Conservation (phyloP, 2,888 invertebrate genomes). For the Rambutsinella grinnellia region DNA sequence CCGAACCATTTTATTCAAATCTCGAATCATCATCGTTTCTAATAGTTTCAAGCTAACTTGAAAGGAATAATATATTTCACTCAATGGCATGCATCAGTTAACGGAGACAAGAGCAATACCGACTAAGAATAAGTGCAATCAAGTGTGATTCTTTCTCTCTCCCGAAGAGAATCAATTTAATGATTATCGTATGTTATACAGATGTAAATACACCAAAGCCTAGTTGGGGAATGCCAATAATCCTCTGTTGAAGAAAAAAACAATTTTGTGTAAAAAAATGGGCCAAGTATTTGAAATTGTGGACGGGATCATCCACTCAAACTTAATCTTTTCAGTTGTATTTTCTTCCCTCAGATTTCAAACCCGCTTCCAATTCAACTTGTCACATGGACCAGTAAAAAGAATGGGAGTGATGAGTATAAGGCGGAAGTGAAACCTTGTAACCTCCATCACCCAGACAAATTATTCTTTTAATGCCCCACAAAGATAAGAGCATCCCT, state of each 20-base stretch:
- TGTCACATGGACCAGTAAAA: slow-evolving; percentile 28
- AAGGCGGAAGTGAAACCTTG: slow-evolving; percentile 25
- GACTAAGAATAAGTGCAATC: background rate
- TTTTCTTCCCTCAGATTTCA: background rate
- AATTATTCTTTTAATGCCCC: background rate
- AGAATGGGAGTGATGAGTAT: slow-evolving; percentile 12
- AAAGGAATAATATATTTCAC: background rate
- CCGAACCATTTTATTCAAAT: slow-evolving; percentile 52
- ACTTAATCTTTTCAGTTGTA: background rate
- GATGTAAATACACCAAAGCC: slow-evolving; percentile 17
- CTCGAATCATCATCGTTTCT: too few relatives aligned
- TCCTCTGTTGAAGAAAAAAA: background rate
- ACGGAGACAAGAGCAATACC: background rate
- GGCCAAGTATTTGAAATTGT: background rate
- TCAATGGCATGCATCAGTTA: background rate
- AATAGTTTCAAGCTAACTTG: too few relatives aligned
- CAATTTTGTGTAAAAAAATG: background rate
- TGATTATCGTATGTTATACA: slow-evolving; percentile 25
- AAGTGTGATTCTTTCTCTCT: background rate
- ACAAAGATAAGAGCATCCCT: background rate
- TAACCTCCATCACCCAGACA: background rate
- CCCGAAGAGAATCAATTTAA: slow-evolving; percentile 2
- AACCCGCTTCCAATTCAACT: slow-evolving; percentile 30
- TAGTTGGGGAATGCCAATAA: slow-evolving; percentile 29
- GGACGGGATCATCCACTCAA: background rate